Evolutionary conservation across 1,140 invertebrate species (phyloP).

Genomic region (Drosophila saltans): DNA sequence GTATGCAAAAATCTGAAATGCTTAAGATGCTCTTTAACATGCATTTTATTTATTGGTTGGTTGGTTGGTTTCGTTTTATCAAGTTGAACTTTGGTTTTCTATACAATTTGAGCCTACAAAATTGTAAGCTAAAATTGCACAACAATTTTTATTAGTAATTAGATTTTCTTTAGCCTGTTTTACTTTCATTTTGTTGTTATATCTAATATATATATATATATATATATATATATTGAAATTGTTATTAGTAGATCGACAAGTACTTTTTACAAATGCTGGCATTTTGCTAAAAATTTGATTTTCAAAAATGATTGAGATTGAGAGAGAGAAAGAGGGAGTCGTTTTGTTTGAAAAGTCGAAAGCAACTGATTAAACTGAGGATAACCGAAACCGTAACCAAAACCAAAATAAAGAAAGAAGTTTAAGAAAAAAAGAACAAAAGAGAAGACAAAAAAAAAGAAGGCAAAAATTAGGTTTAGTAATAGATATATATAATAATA

Average conservation of each 20-base stretch:
- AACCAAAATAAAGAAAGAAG: neutral
- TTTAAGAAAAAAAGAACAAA: slow-evolving; percentile 12
- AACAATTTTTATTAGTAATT: neutral
- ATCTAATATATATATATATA: slow-evolving; percentile 1
- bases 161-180: slow-evolving; percentile 13
- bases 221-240: neutral
- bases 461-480: slow-evolving; percentile 33
- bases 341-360: slow-evolving; percentile 13
- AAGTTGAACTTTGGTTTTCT: neutral
- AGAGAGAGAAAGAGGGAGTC: neutral
- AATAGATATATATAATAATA: slow-evolving; percentile 46
- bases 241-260: neutral
- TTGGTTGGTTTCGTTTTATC: neutral
- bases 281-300: slow-evolving; percentile 19
- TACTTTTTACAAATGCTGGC: slow-evolving; percentile 50
- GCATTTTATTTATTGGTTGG: slow-evolving; percentile 1
- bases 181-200: neutral
- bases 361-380: slow-evolving; percentile 52
- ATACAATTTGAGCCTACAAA: slow-evolving; percentile 2
- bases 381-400: slow-evolving; percentile 34
- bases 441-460: slow-evolving; percentile 4
- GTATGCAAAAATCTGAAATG: slow-evolving; percentile 55
- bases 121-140: slow-evolving; percentile 7
- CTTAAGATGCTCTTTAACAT: slow-evolving; percentile 48
- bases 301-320: slow-evolving; percentile 27